phyloP scores from a whole-genome alignment of 2,797 vertebrate genomes.

The Hybognathus amarus region DNA sequence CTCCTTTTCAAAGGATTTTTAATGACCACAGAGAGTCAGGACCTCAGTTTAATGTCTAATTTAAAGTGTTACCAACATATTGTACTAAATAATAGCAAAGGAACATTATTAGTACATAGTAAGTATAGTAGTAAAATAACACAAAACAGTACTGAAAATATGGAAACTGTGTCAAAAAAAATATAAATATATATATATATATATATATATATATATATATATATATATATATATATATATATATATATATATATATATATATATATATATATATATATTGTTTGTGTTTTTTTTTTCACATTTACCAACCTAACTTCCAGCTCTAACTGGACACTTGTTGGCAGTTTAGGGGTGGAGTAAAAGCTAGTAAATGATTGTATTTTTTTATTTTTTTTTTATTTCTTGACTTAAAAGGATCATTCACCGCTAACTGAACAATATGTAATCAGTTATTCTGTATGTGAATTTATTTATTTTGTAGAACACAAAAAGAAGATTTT shows the following conservation, averaged over 20 bases:
- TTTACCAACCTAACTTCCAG: neutral
- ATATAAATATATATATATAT: too few relatives aligned
- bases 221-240: too few relatives aligned
- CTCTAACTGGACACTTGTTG: neutral
- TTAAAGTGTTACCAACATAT: too few relatives aligned
- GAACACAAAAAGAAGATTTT: neutral
- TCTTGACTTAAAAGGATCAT: neutral
- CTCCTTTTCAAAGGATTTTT: too few relatives aligned
- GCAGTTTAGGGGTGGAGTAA: neutral
- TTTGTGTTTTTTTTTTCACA: too few relatives aligned
- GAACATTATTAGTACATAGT: neutral
- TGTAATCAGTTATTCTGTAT: too few relatives aligned
- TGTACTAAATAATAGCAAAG: too few relatives aligned
- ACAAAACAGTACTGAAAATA: neutral
- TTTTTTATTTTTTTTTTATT: neutral
- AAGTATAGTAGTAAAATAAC: neutral
- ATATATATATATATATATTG: too few relatives aligned
- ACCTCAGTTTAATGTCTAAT: too few relatives aligned
- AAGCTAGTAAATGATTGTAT: neutral
- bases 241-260: too few relatives aligned
- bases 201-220: too few relatives aligned
- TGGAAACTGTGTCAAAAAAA: neutral
- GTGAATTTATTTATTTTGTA: neutral
- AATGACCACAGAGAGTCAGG: too few relatives aligned
- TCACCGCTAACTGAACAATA: neutral